Base-by-base conservation (phyloP, 2,888 invertebrate species). In the Pogonocherus hispidulus region DNA sequence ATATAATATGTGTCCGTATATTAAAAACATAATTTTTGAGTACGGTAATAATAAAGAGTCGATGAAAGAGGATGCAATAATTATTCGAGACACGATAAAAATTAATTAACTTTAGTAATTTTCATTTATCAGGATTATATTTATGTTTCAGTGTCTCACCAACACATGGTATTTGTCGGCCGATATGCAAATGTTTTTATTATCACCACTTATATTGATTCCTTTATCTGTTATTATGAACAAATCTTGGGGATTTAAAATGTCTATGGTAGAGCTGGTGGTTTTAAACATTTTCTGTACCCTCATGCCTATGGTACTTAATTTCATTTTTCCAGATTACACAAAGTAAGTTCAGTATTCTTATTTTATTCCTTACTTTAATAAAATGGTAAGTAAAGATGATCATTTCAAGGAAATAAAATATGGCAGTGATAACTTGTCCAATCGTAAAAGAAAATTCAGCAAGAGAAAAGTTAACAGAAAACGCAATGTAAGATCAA, bases 91-190 rank as follows among this genome's bases (percentile, higher is more conserved):
- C 18, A 5, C 2, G 3, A 14, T 14, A 3, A n/a, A n/a, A n/a
- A n/a, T 41, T 41, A 5, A n/a, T 6, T 18, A 5, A 2, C 14
- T n/a, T 8, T 41, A 4, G 11, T 11, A 0, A 16, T 11, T 0
- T 0, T 3, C n/a, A 27, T 5, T 27, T 5, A 27, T 8, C 27
- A 27, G 27, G 3, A 27, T 3, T 5, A 5, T 5, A 27, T 27
- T 27, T 27, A 5, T 78, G 62, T 27, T 27, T 5, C 57, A 81
- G 80, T 90, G 90, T 77, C 78, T 90, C 27, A 84, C 84, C 23
- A 89, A 89, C 74, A 86, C 88, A 0, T 90, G 90, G 90, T 90
- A 89, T 74, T 79, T 90, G 44, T 87, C 89, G 2, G 87, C 89
- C 11, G 90, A 90, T 74, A 89, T 88, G 74, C 90, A 90, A 76